Conservation (phyloP, 2,888 invertebrate genomes). For the Rhamphomyia laevipes region DNA sequence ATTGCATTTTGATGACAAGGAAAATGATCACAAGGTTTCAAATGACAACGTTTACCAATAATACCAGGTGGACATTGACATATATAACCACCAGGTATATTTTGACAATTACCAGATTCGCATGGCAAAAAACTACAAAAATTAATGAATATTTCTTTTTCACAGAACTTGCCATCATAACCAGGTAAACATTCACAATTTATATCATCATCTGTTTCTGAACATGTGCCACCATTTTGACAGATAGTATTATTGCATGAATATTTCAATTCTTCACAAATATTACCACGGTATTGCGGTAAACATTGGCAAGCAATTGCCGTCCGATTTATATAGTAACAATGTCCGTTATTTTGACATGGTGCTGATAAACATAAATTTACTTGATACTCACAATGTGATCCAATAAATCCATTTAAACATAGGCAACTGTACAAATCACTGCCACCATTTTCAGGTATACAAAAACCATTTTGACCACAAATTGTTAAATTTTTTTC, state of each 20-base stretch:
- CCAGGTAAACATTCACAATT: slow-evolving; percentile 22
- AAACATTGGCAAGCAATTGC: slow-evolving; percentile 39
- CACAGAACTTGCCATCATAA: slow-evolving; percentile 39
- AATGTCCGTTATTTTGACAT: slow-evolving; percentile 44
- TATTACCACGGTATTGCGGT: slow-evolving; percentile 39
- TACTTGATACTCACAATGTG: slow-evolving; percentile 40
- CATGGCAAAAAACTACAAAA: slow-evolving; percentile 40
- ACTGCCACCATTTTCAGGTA: slow-evolving; percentile 22
- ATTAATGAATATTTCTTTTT: slow-evolving; percentile 33
- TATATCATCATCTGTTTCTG: slow-evolving; percentile 25
- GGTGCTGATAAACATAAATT: slow-evolving; percentile 42
- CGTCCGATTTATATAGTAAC: slow-evolving; percentile 27
- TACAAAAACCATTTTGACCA: slow-evolving; percentile 28
- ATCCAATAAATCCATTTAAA: slow-evolving; percentile 40
- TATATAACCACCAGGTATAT: slow-evolving; percentile 33
- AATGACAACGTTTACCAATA: slow-evolving; percentile 43
- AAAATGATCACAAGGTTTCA: slow-evolving; percentile 45
- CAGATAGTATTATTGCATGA: slow-evolving; percentile 26
- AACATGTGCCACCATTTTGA: slow-evolving; percentile 36
- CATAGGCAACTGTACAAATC: slow-evolving; percentile 39
- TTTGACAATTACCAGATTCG: slow-evolving; percentile 36
- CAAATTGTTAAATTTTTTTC: slow-evolving; percentile 16
- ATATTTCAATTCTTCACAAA: slow-evolving; percentile 38
- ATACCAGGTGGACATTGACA: slow-evolving; percentile 42
- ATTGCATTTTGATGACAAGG: slow-evolving; percentile 40